phyloP scores from a whole-genome alignment of 2,888 invertebrate species.

The Hypselothyrea guttata region DNA sequence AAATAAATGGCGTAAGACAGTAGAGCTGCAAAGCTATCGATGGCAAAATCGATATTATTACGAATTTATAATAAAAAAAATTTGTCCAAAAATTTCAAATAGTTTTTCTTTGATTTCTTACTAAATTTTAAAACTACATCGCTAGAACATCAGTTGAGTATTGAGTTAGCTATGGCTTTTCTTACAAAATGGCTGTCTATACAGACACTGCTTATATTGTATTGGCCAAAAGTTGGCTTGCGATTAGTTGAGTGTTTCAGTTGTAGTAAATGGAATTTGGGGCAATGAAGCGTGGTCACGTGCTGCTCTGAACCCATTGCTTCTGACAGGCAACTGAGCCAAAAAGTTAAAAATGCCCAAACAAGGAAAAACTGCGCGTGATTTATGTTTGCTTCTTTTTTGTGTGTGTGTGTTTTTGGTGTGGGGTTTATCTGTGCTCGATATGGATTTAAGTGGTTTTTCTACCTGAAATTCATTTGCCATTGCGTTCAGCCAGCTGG shows the following conservation, averaged over 20 bases:
- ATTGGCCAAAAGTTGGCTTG: too few relatives aligned
- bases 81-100: too few relatives aligned
- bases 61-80: too few relatives aligned
- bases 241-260: slow-evolving; percentile 11
- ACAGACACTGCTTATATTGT: too few relatives aligned
- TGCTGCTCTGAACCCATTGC: slow-evolving; percentile 44
- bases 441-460: slow-evolving; percentile 48
- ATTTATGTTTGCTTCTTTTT: slow-evolving; percentile 62
- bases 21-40: too few relatives aligned
- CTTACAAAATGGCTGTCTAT: too few relatives aligned
- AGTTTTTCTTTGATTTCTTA: too few relatives aligned
- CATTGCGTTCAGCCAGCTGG: slow-evolving; percentile 67
- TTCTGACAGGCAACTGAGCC: slow-evolving; percentile 59
- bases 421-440: slow-evolving; percentile 37
- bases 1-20: too few relatives aligned
- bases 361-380: slow-evolving; percentile 46
- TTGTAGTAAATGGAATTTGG: slow-evolving; percentile 47
- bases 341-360: slow-evolving; percentile 55
- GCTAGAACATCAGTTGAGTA: too few relatives aligned
- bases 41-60: too few relatives aligned
- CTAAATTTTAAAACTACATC: too few relatives aligned
- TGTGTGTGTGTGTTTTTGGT: slow-evolving; percentile 50
- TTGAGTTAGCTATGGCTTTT: too few relatives aligned
- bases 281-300: slow-evolving; percentile 68
- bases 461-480: slow-evolving; percentile 71